Base-by-base conservation (phyloP, 2,888 invertebrate genomes). In the Eutolmus rufibarbis region DNA sequence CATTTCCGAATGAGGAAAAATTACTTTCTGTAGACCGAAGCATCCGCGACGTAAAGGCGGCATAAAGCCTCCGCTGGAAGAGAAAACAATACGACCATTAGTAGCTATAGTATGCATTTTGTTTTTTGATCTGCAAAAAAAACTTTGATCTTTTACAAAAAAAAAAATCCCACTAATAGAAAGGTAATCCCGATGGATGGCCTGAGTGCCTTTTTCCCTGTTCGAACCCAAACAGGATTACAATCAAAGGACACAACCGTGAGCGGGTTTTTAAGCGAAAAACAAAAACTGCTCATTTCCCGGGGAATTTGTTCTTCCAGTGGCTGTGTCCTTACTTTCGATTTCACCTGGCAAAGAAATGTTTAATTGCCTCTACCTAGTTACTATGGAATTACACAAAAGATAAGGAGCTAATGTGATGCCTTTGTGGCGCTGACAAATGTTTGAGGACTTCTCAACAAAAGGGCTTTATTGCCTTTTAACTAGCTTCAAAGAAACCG, bases 91-190 rank as follows among this genome's bases (percentile, higher is more conserved):
- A 34, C 12, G 31, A 37, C 81, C 81, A 81, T 81, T 81, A 81
- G 81, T 51, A 56, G 56, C 28, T 46, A 81, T 31, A 56, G 16
- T 0, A 31, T 28, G 7, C 43, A 46, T 14, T 46, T 46, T 46
- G 16, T 46, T 46, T 81, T 56, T 79, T 81, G 81, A 81, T 81
- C 28, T 81, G 8, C 56, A 81, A 46, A 46, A 46, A 46, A 46
- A 81, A 81, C 81, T 81, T 81, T 81, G 81, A 81, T 81, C 81
- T 51, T 81, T 46, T 81, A n/a, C 79, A 81, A 34, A 81, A 81
- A 14, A 1, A 46, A 46, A 46, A 46, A 14, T 14, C 14, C 56
- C 31, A 46, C 81, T 81, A 81, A 81, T 51, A 46, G 43, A 46
- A 46, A 46, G n/a, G 51, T 51, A 51, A 56, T 56, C 43, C 40